A percentile compares a stretch with the other conserved stretches of the same genome.
These are phyloP conservation scores for Sphaerodactylus townsendi DNA, from an alignment of 2,113 vertebrate species.

Conservation along the genomic window DNA sequence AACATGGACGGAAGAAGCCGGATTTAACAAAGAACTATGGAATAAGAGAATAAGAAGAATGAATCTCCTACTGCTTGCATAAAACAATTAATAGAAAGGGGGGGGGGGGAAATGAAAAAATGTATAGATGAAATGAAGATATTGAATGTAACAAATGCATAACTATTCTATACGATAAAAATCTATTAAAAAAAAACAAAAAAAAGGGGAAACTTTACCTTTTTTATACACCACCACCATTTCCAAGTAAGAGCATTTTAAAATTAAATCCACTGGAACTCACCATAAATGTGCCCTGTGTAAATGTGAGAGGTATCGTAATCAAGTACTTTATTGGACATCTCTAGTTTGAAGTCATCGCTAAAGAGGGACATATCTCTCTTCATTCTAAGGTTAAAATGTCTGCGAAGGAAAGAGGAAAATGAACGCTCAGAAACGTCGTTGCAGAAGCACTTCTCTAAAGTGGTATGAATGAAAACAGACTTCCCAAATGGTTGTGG, in stretches of 20 bases:
- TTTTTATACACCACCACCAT: not conserved
- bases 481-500: too few species aligned
- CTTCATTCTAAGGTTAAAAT: slow-evolving; percentile 95
- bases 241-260: not conserved
- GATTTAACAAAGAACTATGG: too few species aligned
- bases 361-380: slow-evolving; percentile 89
- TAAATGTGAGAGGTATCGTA: slow-evolving; percentile 97
- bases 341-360: slow-evolving; percentile 88
- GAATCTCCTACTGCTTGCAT: too few species aligned
- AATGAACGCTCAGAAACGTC: slow-evolving; percentile 11
- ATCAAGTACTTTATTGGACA: slow-evolving; percentile 81
- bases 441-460: not conserved
- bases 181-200: too few species aligned
- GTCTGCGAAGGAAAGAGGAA: slow-evolving; percentile 71
- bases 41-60: too few species aligned
- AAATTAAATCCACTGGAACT: slow-evolving; percentile 62
- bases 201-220: too few species aligned
- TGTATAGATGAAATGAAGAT: too few species aligned
- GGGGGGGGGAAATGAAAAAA: too few species aligned
- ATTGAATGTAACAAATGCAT: too few species aligned
- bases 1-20: too few species aligned
- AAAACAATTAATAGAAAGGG: too few species aligned
- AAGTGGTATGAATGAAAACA: not conserved
- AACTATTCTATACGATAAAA: too few species aligned
- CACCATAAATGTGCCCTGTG: slow-evolving; percentile 93